Evolutionary conservation across 1,140 invertebrate genomes (phyloP).

Genomic region (Paralvinella palmiformis): DNA sequence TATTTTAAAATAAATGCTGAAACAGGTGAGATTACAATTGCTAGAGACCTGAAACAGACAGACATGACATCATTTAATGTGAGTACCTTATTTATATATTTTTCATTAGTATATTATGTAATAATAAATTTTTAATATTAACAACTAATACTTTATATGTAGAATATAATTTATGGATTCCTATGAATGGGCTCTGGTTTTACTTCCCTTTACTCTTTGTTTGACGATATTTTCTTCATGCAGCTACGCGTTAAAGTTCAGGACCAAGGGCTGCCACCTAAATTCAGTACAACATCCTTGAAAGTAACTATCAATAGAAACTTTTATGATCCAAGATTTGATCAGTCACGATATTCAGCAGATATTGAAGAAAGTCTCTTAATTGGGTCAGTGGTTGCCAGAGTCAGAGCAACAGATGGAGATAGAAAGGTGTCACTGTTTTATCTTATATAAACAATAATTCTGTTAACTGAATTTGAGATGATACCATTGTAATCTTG

Average conservation of each 20-base stretch:
- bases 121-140: too few species aligned
- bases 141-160: too few species aligned
- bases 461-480: too few species aligned
- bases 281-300: conserved; percentile 23
- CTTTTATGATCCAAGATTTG: conserved; percentile 21
- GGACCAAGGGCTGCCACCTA: conserved; percentile 19
- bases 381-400: conserved; percentile 23
- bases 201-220: too few species aligned
- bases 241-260: conserved; percentile 14
- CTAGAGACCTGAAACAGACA: conserved; percentile 7
- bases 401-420: conserved; percentile 25
- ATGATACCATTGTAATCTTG: too few species aligned
- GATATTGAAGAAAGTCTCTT: conserved; percentile 23
- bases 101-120: too few species aligned
- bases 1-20: conserved; percentile 28
- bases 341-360: conserved; percentile 11
- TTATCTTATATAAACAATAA: too few species aligned
- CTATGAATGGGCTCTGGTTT: not conserved
- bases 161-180: not conserved
- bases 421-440: conserved; percentile 28
- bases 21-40: conserved; percentile 23
- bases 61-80: not conserved
- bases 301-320: conserved; percentile 29
- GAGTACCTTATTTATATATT: not conserved
- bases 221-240: too few species aligned